Percentiles rank a stretch among this genome's conserved stretches.
phyloP scores from a whole-genome alignment of 2,113 vertebrate genomes.

The Mixornis gularis region DNA sequence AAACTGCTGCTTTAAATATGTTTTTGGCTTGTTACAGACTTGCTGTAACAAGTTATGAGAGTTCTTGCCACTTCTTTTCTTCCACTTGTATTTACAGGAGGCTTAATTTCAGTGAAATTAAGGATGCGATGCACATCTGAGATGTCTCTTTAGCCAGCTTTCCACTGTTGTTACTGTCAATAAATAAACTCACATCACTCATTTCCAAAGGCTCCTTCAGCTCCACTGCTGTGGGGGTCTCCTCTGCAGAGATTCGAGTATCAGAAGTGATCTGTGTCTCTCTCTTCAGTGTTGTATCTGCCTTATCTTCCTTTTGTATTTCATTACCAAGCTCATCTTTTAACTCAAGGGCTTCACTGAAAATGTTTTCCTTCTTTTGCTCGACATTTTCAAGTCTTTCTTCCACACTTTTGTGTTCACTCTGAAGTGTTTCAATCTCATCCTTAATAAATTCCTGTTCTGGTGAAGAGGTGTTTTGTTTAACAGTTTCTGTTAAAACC shows the following conservation, averaged over 20 bases:
- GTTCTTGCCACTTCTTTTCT: neutral
- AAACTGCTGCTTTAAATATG: neutral
- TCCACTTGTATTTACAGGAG: neutral
- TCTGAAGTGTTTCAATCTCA: constrained; percentile 62
- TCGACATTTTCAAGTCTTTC: constrained; percentile 61
- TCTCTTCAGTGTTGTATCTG: neutral
- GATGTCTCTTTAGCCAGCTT: neutral
- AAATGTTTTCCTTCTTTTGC: constrained; percentile 32
- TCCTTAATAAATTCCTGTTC: constrained; percentile 66
- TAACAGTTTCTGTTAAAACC: constrained; percentile 58
- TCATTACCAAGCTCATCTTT: constrained; percentile 1
- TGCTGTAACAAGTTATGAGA: neutral
- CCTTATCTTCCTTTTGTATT: neutral
- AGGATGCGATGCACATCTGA: neutral
- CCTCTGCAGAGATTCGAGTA: neutral
- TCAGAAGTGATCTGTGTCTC: constrained; percentile 25
- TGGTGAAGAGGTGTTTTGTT: constrained; percentile 65
- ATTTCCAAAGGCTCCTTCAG: constrained; percentile 17
- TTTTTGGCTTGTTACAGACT: neutral
- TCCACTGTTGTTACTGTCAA: neutral
- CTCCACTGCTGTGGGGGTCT: neutral
- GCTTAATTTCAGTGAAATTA: constrained; percentile 34
- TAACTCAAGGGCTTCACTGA: constrained; percentile 35
- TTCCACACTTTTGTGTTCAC: constrained; percentile 59
- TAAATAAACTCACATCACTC: constrained; percentile 53